phyloP scores from a whole-genome alignment of 2,113 vertebrate genomes.

The Bos indicus region DNA sequence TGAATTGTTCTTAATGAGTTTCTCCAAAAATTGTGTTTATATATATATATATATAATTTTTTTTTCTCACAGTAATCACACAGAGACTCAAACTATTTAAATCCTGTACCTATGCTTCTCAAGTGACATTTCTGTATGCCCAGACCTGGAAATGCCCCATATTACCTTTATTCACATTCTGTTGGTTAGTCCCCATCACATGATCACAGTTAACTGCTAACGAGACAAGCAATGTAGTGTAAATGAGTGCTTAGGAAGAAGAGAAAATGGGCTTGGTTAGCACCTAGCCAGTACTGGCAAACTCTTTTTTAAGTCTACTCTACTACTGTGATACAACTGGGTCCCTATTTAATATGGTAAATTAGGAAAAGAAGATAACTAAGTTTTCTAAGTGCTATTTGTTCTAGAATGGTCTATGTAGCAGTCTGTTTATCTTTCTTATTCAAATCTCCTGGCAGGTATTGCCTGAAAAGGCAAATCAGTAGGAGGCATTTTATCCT shows the following conservation, averaged over 20 bases:
- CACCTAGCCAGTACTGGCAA: neutral
- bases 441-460: neutral
- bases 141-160: neutral
- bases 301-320: neutral
- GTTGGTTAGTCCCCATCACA: neutral
- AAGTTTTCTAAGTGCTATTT: neutral
- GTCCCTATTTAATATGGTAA: neutral
- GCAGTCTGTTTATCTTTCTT: neutral
- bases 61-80: neutral
- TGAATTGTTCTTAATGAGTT: neutral
- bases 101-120: neutral
- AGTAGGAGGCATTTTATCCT: neutral
- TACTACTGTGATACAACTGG: neutral
- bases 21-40: neutral
- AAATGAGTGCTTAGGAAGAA: neutral
- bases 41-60: neutral
- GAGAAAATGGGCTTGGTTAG: slow-evolving; percentile 22
- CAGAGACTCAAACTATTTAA: neutral
- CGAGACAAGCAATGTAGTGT: neutral
- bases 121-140: neutral
- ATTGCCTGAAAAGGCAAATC: neutral
- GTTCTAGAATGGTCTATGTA: neutral
- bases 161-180: neutral
- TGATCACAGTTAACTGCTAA: neutral
- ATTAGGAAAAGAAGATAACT: neutral